Conservation (phyloP, 2,888 invertebrate genomes). For the Pyrrhia umbra region DNA sequence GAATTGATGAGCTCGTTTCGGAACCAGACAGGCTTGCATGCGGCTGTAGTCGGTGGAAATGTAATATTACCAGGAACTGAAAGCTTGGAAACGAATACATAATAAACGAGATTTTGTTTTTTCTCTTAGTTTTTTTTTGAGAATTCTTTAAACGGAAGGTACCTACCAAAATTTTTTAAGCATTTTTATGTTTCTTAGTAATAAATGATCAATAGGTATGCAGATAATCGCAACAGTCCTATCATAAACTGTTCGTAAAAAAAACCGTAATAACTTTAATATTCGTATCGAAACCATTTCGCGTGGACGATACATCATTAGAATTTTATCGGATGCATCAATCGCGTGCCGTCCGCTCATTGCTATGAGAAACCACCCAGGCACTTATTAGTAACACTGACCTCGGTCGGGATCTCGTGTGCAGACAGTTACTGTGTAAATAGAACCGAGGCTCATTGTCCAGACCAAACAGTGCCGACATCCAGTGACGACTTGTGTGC, state of each 20-base stretch:
- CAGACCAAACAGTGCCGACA: slow-evolving; percentile 28
- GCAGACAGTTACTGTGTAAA: slow-evolving; percentile 46
- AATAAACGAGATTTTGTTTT: neutral
- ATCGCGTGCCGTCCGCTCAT: slow-evolving; percentile 41
- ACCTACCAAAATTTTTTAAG: no score
- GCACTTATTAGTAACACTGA: slow-evolving; percentile 50
- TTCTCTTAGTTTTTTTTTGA: neutral
- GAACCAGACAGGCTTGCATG: slow-evolving; percentile 18
- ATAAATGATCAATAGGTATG: neutral
- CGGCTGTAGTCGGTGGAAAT: slow-evolving; percentile 10
- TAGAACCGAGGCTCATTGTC: slow-evolving; percentile 37
- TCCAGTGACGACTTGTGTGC: slow-evolving; percentile 35
- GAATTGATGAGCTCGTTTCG: slow-evolving; percentile 33
- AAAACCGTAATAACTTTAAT: neutral
- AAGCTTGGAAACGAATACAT: slow-evolving; percentile 3
- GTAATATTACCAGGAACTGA: slow-evolving; percentile 25
- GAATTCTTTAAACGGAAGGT: no score
- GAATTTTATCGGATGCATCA: slow-evolving; percentile 8
- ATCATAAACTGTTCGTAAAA: neutral
- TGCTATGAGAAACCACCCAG: slow-evolving; percentile 29
- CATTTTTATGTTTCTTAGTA: neutral
- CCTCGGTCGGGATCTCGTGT: slow-evolving; percentile 46
- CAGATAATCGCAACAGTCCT: neutral
- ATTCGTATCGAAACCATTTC: neutral
- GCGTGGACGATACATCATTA: neutral